Base-by-base conservation (phyloP, 2,888 invertebrate genomes). In the Chrysolina americana region DNA sequence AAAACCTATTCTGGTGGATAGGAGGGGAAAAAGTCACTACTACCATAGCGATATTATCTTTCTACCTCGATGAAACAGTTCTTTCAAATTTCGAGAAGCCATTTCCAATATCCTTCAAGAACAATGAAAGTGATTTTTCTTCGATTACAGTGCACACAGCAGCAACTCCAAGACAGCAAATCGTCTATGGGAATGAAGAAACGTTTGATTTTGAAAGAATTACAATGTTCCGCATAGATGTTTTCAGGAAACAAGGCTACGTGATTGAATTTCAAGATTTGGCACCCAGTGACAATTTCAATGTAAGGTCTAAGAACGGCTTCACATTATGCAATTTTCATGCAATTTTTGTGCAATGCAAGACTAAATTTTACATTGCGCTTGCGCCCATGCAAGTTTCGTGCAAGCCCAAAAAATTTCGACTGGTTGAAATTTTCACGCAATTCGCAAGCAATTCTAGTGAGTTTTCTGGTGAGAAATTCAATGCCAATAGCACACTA, bases 181-280 rank as follows among this genome's bases (percentile, higher is more conserved):
- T 70, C 36, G 36, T 10, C 10, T 53, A 53, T n/a, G 23, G 75
- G 41, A 50, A 53, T 44, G 17, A 50, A 15, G 53, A 68, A 41
- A 70, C 74, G 13, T 47, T 64, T 13, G 78, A 78, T 50, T 78
- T 78, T 62, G 79, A 80, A 62, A 56, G 41, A 53, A 74, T 81
- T 44, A 76, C 79, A 1, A 73, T 75, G n/a, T 77, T 78, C 65
- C 76, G 80, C 21, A 81, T 81, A 64, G 78, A 76, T 41, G 79
- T 79, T 6, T 68, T 41, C 19, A 64, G 69, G 36, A 63, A 75
- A 10, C 75, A 75, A 48, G 72, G 77, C 21, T 81, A 79, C 68
- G 71, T 74, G 0, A 63, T 81, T 13, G 76, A 65, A 48, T 81
- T 81, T 74, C 11, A 28, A 15, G 74, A 80, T 56, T 68, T 81